phyloP scores from a whole-genome alignment of 2,888 invertebrate species.

The Cephus rjabovi region DNA sequence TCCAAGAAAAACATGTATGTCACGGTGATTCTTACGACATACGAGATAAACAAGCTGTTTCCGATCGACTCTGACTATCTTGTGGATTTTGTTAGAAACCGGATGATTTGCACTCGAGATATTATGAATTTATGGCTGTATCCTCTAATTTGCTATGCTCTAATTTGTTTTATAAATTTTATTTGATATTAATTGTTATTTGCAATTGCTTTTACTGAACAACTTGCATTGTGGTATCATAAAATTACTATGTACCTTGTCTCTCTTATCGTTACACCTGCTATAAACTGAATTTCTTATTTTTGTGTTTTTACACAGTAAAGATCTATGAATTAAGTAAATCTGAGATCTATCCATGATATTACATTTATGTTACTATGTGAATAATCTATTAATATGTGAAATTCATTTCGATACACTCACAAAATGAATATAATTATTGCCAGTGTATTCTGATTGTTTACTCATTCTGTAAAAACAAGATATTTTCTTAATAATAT shows the following conservation, averaged over 20 bases:
- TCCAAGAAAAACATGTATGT: background rate
- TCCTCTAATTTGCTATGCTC: background rate
- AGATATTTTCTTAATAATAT: conserved; percentile 1
- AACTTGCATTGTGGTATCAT: background rate
- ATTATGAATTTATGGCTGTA: background rate
- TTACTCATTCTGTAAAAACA: conserved; percentile 1
- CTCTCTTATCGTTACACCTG: background rate
- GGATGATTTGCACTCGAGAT: background rate
- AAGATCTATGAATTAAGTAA: background rate
- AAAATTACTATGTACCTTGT: background rate
- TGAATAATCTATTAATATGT: background rate
- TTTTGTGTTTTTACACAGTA: background rate
- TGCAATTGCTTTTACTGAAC: background rate
- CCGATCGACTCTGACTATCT: background rate
- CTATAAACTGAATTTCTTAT: background rate
- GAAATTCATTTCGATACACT: background rate
- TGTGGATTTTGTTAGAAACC: background rate
- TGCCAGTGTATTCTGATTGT: background rate
- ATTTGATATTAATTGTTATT: background rate
- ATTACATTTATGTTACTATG: background rate
- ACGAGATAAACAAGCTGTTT: background rate
- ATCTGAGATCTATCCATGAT: background rate
- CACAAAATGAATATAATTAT: background rate
- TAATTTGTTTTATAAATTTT: background rate
- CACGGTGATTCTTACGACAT: background rate